Conservation (phyloP, 1,140 invertebrate genomes). For the Drosophila varians region DNA sequence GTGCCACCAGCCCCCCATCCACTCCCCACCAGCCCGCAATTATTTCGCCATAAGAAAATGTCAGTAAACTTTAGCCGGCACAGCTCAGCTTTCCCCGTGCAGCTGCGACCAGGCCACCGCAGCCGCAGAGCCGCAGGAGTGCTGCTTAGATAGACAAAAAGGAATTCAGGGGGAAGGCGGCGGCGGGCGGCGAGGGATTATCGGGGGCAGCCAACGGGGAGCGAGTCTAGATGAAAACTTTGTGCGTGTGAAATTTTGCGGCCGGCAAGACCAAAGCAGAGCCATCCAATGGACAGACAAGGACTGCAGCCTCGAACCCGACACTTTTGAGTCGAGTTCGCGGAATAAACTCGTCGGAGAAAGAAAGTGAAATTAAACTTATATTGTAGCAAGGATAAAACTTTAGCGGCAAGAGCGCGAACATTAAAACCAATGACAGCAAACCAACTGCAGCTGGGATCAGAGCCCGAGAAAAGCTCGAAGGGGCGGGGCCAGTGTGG, state of each 20-base stretch:
- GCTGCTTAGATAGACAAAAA: slow-evolving; percentile 42
- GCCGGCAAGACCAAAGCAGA: slow-evolving; percentile 52
- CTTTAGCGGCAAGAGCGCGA: slow-evolving; percentile 57
- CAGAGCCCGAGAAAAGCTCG: slow-evolving; percentile 2
- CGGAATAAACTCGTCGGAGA: slow-evolving; percentile 12
- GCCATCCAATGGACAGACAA: slow-evolving; percentile 50
- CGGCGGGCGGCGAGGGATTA: background rate
- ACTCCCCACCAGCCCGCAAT: slow-evolving; percentile 50
- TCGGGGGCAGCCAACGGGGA: background rate
- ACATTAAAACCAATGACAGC: slow-evolving; percentile 73
- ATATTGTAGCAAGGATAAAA: slow-evolving; percentile 78
- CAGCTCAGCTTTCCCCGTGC: slow-evolving; percentile 37
- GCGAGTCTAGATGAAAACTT: slow-evolving; percentile 52
- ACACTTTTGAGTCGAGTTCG: slow-evolving; percentile 66
- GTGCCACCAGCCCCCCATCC: background rate
- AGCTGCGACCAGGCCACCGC: slow-evolving; percentile 51
- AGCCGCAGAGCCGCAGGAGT: slow-evolving; percentile 39
- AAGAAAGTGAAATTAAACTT: slow-evolving; percentile 77
- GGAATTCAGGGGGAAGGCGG: no score
- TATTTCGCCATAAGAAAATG: slow-evolving; percentile 76
- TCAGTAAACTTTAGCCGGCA: slow-evolving; percentile 68
- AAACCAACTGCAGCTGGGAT: slow-evolving; percentile 63
- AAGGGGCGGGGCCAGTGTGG: slow-evolving; percentile 2
- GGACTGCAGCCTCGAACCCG: slow-evolving; percentile 41
- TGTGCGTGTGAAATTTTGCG: slow-evolving; percentile 80